Percentiles rank a stretch among this genome's conserved stretches.
Conservation (phyloP, 2,888 invertebrate species). For the Alviniconcha strummeri region DNA sequence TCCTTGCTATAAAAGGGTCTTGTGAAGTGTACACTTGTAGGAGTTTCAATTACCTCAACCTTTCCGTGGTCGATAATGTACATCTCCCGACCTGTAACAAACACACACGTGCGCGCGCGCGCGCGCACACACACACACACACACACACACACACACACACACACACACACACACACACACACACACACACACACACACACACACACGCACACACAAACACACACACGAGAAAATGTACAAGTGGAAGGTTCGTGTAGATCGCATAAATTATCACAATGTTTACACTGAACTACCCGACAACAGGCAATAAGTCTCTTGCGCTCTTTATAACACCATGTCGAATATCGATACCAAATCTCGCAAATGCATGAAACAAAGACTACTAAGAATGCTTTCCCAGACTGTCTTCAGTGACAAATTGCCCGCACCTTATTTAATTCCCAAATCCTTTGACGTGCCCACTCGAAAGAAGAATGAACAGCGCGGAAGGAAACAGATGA, state of each 20-base stretch:
- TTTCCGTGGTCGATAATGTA: slow-evolving; percentile 68
- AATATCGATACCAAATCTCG: not conserved
- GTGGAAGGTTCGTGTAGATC: no score
- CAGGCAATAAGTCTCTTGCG: not conserved
- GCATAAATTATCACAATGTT: no score
- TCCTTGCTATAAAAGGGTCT: no score
- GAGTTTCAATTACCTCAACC: slow-evolving; percentile 56
- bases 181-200: not conserved
- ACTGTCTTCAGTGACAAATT: no score
- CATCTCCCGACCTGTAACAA: slow-evolving; percentile 61
- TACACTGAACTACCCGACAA: not conserved
- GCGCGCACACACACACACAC: not conserved
- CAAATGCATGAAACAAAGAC: not conserved
- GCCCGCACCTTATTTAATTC: no score
- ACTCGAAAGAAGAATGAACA: not conserved
- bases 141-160: slow-evolving; percentile 9
- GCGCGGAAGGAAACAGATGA: not conserved
- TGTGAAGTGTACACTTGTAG: no score
- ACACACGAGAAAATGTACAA: not conserved
- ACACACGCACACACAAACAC: not conserved
- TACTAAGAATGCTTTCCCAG: not conserved
- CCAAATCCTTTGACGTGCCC: no score
- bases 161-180: slow-evolving; percentile 12
- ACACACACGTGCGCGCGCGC: not conserved
- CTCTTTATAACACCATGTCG: not conserved